Evolutionary conservation across 2,113 vertebrate genomes (phyloP).

Genomic region (Callospermophilus lateralis): DNA sequence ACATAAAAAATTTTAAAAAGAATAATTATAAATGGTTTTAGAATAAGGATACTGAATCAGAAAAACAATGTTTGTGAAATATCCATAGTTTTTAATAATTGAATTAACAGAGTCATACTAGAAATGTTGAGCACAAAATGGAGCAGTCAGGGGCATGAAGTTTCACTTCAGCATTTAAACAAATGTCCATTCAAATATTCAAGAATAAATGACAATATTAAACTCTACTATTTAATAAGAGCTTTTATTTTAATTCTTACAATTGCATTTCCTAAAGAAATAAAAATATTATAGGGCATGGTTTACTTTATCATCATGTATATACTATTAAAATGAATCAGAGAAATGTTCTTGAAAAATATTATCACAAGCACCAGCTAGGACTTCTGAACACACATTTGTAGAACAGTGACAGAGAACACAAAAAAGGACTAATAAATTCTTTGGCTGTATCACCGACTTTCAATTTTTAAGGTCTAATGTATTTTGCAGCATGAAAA

Average conservation of each 20-base stretch:
- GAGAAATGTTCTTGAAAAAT: neutral
- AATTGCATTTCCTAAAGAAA: neutral
- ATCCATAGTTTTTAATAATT: neutral
- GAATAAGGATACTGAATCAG: neutral
- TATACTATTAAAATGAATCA: neutral
- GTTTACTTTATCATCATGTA: neutral
- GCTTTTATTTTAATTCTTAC: neutral
- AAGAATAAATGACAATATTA: neutral
- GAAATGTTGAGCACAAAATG: neutral
- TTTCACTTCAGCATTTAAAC: neutral
- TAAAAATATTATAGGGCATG: neutral
- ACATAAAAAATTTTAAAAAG: neutral
- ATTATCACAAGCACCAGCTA: neutral
- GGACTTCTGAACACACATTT: neutral
- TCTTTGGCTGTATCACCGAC: neutral
- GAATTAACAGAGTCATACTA: neutral
- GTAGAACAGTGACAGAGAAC: neutral
- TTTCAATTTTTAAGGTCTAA: slow-evolving; percentile 29
- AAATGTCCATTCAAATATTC: neutral
- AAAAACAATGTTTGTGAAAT: slow-evolving; percentile 5
- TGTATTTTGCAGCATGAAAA: neutral
- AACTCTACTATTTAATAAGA: neutral
- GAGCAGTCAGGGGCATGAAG: neutral
- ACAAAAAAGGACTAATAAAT: neutral
- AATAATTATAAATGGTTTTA: neutral